Base-by-base conservation (phyloP, 2,113 vertebrate genomes). In the Microcebus jonahi region DNA sequence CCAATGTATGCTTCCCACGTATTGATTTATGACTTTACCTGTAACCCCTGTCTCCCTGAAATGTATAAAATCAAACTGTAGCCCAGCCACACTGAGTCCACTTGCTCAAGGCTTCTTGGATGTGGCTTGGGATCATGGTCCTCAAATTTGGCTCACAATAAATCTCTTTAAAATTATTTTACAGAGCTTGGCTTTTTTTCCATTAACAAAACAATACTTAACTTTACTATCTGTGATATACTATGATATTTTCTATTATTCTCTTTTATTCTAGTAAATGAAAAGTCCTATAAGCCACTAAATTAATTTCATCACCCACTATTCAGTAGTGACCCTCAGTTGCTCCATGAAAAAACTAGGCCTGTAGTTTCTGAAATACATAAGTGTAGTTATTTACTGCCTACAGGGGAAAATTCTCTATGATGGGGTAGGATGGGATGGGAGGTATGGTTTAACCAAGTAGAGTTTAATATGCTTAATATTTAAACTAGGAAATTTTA, bases 401-500 rank as follows among this genome's bases (percentile, higher is more conserved):
- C n/a, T 29, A 88, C 5, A 61, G 27, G 63, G 42, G 14, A 67
- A 21, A 59, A 63, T 45, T 83, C 15, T 82, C 34, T 29, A 23
- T 53, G 17, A 11, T 50, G 15, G 29, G 57, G 27, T 67, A 75
- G 48, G 25, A 65, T 59, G 36, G 48, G 79, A 73, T 45, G 25
- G 55, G 23, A 48, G 21, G 53, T 34, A 84, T 55, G 23, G 29
- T 42, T 84, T 94, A 71, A 65, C 9, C 27, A 88, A 21, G 53
- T 2, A 83, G 80, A 70, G 3, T 68, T 84, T 39, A 50, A 75
- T 8, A 42, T 59, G 48, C 36, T 92, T 77, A 83, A 73, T 17
- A 84, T 84, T 91, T 80, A 73, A 95, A 87, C 3, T 50, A 65
- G 20, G 57, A 75, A 90, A 71, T 73, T 89, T 95, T 71, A 90